Evolutionary conservation across 2,113 vertebrate genomes (phyloP).

Genomic region (Gracilinanus agilis): DNA sequence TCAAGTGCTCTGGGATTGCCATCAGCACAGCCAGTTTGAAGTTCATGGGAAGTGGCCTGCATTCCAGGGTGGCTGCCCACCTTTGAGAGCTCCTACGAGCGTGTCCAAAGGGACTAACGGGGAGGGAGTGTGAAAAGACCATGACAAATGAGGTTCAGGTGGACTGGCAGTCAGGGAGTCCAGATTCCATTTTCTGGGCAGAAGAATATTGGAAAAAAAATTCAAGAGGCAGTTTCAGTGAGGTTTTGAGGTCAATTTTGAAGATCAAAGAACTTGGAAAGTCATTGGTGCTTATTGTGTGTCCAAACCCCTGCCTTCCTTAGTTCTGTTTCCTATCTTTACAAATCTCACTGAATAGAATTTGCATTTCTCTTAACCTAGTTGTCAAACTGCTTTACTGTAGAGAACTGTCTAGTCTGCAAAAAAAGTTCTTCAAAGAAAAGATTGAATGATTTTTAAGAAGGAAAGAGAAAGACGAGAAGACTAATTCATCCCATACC

Average conservation of each 20-base stretch:
- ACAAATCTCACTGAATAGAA: constrained; percentile 41
- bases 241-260: constrained; percentile 43
- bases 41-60: background rate
- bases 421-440: constrained; percentile 50
- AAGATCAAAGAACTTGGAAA: constrained; percentile 47
- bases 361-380: background rate
- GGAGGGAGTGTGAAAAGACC: background rate
- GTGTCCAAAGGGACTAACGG: background rate
- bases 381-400: constrained; percentile 34
- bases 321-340: constrained; percentile 17
- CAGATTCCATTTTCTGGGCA: constrained; percentile 27
- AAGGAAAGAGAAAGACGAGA: constrained; percentile 53
- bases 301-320: background rate
- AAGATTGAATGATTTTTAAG: constrained; percentile 56
- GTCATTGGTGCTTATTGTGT: constrained; percentile 24
- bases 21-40: background rate
- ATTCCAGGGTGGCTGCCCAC: background rate
- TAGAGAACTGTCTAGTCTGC: constrained; percentile 56
- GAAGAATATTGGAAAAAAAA: constrained; percentile 23
- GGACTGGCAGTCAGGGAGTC: constrained; percentile 21
- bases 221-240: constrained; percentile 8
- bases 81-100: background rate
- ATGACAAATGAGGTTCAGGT: constrained; percentile 22
- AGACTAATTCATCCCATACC: constrained; percentile 51
- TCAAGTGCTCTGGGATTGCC: background rate